Evolutionary conservation across 2,797 vertebrate genomes (phyloP).

Genomic region (Rousettus madagascariensis): DNA sequence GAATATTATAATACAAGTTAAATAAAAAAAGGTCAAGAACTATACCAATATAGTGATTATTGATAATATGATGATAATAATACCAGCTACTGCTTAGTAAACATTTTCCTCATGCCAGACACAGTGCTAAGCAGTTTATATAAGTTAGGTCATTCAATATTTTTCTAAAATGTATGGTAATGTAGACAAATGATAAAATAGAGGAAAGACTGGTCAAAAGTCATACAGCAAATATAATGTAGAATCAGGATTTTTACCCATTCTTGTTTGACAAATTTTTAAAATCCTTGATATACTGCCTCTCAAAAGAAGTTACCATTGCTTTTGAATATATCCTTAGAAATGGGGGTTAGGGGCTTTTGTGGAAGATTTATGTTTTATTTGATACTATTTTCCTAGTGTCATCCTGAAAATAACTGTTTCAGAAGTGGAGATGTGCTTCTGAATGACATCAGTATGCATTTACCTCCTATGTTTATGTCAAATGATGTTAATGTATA

Average conservation of each 20-base stretch:
- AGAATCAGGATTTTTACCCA: not conserved
- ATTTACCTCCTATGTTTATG: not conserved
- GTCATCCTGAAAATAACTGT: not conserved
- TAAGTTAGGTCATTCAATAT: not conserved
- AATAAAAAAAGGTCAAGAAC: conserved; percentile 12
- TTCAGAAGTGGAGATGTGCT: not conserved
- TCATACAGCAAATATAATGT: not conserved
- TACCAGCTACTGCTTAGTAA: not conserved
- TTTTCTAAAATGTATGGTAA: not conserved
- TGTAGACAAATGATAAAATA: conserved; percentile 5
- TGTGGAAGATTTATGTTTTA: conserved; percentile 30
- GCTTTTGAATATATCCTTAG: not conserved
- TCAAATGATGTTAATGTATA: not conserved
- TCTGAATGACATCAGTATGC: not conserved
- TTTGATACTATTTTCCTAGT: not conserved
- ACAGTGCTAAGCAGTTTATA: not conserved
- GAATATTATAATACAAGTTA: conserved; percentile 12
- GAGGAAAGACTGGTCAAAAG: not conserved
- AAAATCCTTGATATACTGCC: not conserved
- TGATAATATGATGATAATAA: conserved; percentile 6
- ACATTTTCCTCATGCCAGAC: not conserved
- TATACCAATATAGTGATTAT: conserved; percentile 2
- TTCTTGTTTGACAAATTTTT: not conserved
- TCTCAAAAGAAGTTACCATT: not conserved
- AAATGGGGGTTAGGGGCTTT: not conserved